Evolutionary conservation across 2,113 vertebrate species (phyloP).

Genomic region (Danionella cerebrum): DNA sequence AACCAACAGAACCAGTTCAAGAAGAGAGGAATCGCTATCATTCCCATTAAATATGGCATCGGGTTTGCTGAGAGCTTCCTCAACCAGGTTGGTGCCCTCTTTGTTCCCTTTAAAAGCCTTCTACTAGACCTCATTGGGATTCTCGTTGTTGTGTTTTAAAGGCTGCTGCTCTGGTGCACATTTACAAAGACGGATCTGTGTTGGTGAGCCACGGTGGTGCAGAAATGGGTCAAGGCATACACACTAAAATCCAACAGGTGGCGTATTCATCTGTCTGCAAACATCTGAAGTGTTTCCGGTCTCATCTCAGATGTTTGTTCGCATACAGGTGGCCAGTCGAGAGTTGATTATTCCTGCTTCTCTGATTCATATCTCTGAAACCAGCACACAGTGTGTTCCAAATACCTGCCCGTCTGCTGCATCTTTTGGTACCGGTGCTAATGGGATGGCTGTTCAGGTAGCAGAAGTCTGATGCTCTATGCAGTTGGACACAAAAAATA

Average conservation of each 20-base stretch:
- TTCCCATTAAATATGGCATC: conserved; percentile 76
- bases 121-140: too few relatives aligned
- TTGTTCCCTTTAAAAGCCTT: neutral
- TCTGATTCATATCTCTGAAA: conserved; percentile 75
- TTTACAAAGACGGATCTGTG: conserved; percentile 78
- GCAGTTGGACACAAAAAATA: too few relatives aligned
- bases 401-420: conserved; percentile 71
- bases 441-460: conserved; percentile 85
- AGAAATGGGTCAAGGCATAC: conserved; percentile 77
- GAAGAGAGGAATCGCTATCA: conserved; percentile 72
- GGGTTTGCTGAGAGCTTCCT: conserved; percentile 59
- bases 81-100: conserved; percentile 70
- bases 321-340: conserved; percentile 78
- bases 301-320: neutral
- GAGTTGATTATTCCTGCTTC: conserved; percentile 74
- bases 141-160: conserved; percentile 40
- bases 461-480: too few relatives aligned
- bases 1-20: conserved; percentile 74
- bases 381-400: conserved; percentile 72
- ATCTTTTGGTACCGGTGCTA: conserved; percentile 78
- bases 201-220: conserved; percentile 71
- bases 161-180: conserved; percentile 74
- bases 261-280: too few relatives aligned
- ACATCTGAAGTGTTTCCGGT: neutral
- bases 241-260: conserved; percentile 81